phyloP scores from a whole-genome alignment of 1,140 invertebrate species.

The Bactericera cockerelli region DNA sequence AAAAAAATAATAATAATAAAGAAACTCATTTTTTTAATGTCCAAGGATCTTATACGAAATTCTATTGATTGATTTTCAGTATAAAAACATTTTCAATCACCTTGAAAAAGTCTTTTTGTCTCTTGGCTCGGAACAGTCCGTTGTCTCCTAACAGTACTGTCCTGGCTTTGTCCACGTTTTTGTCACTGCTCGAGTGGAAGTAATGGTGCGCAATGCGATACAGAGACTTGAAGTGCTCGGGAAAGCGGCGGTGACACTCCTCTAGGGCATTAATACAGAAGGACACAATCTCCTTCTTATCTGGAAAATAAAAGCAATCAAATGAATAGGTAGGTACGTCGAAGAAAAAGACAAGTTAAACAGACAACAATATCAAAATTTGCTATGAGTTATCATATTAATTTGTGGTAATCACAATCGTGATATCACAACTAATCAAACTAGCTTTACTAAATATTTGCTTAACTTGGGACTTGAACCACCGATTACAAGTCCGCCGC shows the following conservation, averaged over 20 bases:
- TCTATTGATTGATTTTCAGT: no score
- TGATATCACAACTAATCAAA: no score
- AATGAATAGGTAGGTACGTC: conserved; percentile 13
- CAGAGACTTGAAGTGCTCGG: conserved; percentile 83
- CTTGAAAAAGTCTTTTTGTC: conserved; percentile 77
- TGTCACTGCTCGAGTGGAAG: conserved; percentile 50
- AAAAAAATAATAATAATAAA: no score
- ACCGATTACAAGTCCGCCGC: no score
- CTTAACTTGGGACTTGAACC: no score
- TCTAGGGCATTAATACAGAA: conserved; percentile 61
- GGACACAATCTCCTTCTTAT: conserved; percentile 32
- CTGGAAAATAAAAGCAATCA: conserved; percentile 25
- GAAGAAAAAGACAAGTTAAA: not conserved
- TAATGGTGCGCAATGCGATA: conserved; percentile 75
- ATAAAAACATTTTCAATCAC: no score
- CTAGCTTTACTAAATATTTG: no score
- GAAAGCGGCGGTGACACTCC: conserved; percentile 67
- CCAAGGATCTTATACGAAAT: no score
- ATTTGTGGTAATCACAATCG: no score
- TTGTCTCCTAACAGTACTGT: conserved; percentile 52
- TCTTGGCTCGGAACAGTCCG: conserved; percentile 73
- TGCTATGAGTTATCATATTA: no score
- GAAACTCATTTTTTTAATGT: no score
- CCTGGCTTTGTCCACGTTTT: conserved; percentile 48
- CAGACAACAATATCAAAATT: conserved; percentile 13